Conservation (phyloP, 2,888 invertebrate genomes). For the Hypselothyrea guttata region DNA sequence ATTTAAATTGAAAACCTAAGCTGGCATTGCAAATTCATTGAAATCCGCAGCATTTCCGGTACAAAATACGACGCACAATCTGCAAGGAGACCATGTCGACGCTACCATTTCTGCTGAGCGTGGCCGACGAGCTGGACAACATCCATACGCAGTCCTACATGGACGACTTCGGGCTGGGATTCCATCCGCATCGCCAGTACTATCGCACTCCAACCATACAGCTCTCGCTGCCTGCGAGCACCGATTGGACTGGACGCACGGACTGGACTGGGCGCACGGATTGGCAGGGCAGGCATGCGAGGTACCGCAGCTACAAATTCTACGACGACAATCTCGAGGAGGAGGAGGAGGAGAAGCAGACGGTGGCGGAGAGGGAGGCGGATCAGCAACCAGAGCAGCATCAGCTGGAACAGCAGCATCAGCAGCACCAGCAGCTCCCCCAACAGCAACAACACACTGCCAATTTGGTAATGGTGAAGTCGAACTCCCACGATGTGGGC, state of each 20-base stretch:
- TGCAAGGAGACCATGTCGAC: constrained; percentile 78
- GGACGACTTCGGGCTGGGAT: constrained; percentile 82
- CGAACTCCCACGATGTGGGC: constrained; percentile 62
- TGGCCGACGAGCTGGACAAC: constrained; percentile 82
- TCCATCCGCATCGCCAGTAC: constrained; percentile 81
- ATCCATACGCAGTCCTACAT: constrained; percentile 80
- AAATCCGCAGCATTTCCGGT: not conserved
- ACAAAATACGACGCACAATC: constrained; percentile 46
- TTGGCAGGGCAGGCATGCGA: constrained; percentile 71
- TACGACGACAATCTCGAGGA: constrained; percentile 76
- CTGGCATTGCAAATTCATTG: not conserved
- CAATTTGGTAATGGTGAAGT: constrained; percentile 58
- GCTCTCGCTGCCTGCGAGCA: constrained; percentile 80
- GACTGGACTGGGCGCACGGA: constrained; percentile 77
- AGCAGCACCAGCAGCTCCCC: constrained; percentile 25
- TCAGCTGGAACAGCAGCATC: constrained; percentile 21
- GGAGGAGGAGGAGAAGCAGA: constrained; percentile 54
- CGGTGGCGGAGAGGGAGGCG: constrained; percentile 57
- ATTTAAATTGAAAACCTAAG: not conserved
- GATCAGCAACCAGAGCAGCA: constrained; percentile 40
- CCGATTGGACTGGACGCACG: constrained; percentile 79
- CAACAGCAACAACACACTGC: constrained; percentile 26
- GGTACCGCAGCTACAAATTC: constrained; percentile 74
- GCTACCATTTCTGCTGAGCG: constrained; percentile 80
- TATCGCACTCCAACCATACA: constrained; percentile 81